Evolutionary conservation across 2,888 invertebrate species (phyloP).

Genomic region (Cephus sareptanus): DNA sequence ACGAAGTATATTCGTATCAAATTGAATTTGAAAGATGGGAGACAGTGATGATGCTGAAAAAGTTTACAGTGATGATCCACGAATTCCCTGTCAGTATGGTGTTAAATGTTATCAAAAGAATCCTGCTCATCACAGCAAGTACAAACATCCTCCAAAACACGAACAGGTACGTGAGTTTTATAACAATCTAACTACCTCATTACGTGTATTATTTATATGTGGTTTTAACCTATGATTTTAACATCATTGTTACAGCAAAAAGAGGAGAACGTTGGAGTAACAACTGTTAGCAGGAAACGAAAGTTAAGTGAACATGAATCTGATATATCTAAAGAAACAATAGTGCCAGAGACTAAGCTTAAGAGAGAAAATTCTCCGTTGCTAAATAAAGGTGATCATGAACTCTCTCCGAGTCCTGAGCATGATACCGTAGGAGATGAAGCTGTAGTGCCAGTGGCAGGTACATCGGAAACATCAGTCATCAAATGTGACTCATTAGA

Average conservation of each 20-base stretch:
- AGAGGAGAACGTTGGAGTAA: too few species aligned
- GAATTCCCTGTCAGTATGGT: conserved; percentile 81
- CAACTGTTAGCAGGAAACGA: too few species aligned
- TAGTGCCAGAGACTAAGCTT: too few species aligned
- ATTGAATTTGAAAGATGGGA: not conserved
- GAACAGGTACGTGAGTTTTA: conserved; percentile 21
- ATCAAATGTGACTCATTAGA: not conserved
- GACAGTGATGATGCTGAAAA: conserved; percentile 2
- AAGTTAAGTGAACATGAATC: too few species aligned
- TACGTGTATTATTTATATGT: too few species aligned
- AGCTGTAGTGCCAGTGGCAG: not conserved
- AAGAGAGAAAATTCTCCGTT: too few species aligned
- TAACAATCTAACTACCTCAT: too few species aligned
- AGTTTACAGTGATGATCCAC: conserved; percentile 55
- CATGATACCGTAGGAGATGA: not conserved
- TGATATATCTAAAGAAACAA: too few species aligned
- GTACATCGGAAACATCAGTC: not conserved
- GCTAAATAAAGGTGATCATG: not conserved
- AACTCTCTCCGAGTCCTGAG: not conserved
- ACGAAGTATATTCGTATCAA: too few species aligned
- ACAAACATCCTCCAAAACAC: conserved; percentile 77
- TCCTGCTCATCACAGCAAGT: conserved; percentile 77
- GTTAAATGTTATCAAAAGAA: conserved; percentile 85
- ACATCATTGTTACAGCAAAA: too few species aligned
- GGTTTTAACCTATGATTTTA: too few species aligned